Conservation (phyloP, 2,888 invertebrate genomes). For the Agonopterix arenella region DNA sequence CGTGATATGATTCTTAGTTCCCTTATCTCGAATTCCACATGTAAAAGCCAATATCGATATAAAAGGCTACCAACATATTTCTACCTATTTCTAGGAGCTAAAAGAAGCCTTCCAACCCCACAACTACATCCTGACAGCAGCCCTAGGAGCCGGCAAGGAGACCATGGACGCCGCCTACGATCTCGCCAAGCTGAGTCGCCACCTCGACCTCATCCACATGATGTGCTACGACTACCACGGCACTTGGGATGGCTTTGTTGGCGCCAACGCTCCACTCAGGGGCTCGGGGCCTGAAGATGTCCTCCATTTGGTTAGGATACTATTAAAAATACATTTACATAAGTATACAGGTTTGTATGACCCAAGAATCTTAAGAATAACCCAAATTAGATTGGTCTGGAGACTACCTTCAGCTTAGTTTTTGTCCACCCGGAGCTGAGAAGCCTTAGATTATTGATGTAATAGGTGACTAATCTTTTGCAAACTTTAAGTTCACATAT, state of each 20-base stretch:
- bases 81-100: constrained; percentile 74
- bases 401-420: too few species aligned
- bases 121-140: constrained; percentile 86
- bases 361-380: too few species aligned
- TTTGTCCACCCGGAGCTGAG: too few species aligned
- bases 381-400: too few species aligned
- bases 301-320: constrained; percentile 81
- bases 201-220: constrained; percentile 85
- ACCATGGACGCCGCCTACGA: constrained; percentile 89
- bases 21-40: too few species aligned
- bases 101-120: constrained; percentile 81
- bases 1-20: too few species aligned
- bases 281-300: constrained; percentile 67
- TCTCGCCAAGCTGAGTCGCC: constrained; percentile 80
- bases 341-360: too few species aligned
- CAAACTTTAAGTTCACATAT: too few species aligned
- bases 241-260: constrained; percentile 85
- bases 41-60: too few species aligned
- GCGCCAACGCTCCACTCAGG: constrained; percentile 86
- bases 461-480: too few species aligned
- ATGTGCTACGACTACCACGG: constrained; percentile 96
- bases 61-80: too few species aligned
- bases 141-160: constrained; percentile 85
- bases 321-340: background rate
- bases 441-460: too few species aligned